Evolutionary conservation across 2,797 vertebrate genomes (phyloP).

Genomic region (Microctenopoma steveboyesi): DNA sequence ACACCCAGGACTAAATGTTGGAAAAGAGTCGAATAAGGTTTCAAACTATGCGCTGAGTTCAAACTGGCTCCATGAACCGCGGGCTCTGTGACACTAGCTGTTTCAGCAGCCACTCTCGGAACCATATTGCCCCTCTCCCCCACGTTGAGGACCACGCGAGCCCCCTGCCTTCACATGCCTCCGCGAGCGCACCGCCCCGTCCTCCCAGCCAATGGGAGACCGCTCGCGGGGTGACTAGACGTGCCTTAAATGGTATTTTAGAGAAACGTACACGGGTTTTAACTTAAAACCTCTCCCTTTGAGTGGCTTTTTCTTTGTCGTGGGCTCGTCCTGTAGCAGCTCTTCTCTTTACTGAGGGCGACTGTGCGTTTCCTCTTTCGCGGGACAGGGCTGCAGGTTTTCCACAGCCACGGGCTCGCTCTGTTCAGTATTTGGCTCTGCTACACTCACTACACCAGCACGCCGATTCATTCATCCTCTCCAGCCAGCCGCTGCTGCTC

Average conservation of each 20-base stretch:
- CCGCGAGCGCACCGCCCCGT: slow-evolving; percentile 68
- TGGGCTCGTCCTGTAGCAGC: slow-evolving; percentile 26
- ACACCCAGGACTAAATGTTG: background rate
- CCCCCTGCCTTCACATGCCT: slow-evolving; percentile 46
- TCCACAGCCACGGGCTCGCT: slow-evolving; percentile 20
- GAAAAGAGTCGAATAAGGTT: too few relatives aligned
- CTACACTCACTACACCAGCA: slow-evolving; percentile 15
- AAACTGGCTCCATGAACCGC: background rate
- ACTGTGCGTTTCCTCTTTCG: background rate
- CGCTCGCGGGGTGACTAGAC: slow-evolving; percentile 86
- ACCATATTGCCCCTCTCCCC: background rate
- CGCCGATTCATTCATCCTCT: slow-evolving; percentile 54
- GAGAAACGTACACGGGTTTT: slow-evolving; percentile 81
- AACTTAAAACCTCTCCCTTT: slow-evolving; percentile 66
- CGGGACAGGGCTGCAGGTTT: slow-evolving; percentile 16
- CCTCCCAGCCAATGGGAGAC: slow-evolving; percentile 88
- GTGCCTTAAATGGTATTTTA: slow-evolving; percentile 87
- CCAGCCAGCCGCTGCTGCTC: slow-evolving; percentile 41
- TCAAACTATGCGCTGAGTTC: background rate
- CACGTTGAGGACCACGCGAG: slow-evolving; percentile 38
- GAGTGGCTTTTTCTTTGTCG: slow-evolving; percentile 66
- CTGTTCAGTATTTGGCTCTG: slow-evolving; percentile 37
- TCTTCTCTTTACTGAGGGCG: background rate
- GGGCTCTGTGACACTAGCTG: background rate
- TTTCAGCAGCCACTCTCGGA: slow-evolving; percentile 17